phyloP scores from a whole-genome alignment of 2,888 invertebrate genomes.

The Cerastis rubricosa region DNA sequence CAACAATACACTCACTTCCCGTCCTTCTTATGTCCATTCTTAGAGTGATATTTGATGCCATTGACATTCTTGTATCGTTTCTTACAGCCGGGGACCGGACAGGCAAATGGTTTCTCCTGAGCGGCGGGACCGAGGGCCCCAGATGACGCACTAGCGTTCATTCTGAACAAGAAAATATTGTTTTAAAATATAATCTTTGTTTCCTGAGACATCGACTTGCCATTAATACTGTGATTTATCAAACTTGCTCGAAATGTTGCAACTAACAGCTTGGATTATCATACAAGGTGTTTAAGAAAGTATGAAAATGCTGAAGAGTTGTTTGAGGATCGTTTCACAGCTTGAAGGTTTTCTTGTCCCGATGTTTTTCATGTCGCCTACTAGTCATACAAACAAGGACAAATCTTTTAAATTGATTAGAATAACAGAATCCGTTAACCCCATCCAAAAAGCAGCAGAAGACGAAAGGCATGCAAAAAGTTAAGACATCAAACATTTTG shows the following conservation, averaged over 20 bases:
- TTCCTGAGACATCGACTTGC: not conserved
- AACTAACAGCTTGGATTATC: slow-evolving; percentile 43
- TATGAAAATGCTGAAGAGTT: slow-evolving; percentile 40
- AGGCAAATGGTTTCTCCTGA: slow-evolving; percentile 95
- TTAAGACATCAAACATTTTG: not conserved
- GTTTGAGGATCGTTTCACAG: slow-evolving; percentile 32
- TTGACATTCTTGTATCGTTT: slow-evolving; percentile 97
- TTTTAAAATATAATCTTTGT: slow-evolving; percentile 1
- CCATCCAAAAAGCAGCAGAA: slow-evolving; percentile 6
- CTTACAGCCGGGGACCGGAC: slow-evolving; percentile 96
- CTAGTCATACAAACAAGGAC: slow-evolving; percentile 35
- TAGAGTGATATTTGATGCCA: slow-evolving; percentile 97
- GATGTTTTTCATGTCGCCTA: slow-evolving; percentile 36
- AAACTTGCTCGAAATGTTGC: slow-evolving; percentile 39
- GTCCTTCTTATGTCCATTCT: slow-evolving; percentile 96
- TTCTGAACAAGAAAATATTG: slow-evolving; percentile 68
- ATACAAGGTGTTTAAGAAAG: slow-evolving; percentile 19
- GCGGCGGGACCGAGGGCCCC: slow-evolving; percentile 85
- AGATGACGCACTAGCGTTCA: slow-evolving; percentile 82
- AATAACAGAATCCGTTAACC: slow-evolving; percentile 6
- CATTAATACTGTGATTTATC: slow-evolving; percentile 3
- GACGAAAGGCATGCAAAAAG: not conserved
- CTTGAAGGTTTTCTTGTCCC: slow-evolving; percentile 25
- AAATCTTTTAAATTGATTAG: slow-evolving; percentile 11
- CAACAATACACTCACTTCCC: slow-evolving; percentile 92